These are phyloP conservation scores for Cantharis lateralis DNA, from an alignment of 2,888 invertebrate species.

Conservation along the genomic window DNA sequence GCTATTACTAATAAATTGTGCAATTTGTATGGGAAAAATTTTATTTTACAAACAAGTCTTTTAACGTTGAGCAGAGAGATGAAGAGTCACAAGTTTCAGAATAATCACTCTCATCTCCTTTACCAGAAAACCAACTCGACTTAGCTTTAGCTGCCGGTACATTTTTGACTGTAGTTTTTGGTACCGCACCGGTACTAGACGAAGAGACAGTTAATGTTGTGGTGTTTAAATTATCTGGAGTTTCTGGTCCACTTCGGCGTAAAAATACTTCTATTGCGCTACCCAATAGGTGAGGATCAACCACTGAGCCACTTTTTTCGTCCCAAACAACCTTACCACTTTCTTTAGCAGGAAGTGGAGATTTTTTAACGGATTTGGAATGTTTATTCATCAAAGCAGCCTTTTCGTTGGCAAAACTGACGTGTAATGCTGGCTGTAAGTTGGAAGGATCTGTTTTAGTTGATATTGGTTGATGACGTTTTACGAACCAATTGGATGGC, in stretches of 20 bases:
- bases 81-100: slow-evolving; percentile 78
- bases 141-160: slow-evolving; percentile 47
- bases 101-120: slow-evolving; percentile 70
- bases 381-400: slow-evolving; percentile 1
- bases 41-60: slow-evolving; percentile 86
- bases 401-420: slow-evolving; percentile 67
- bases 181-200: slow-evolving; percentile 55
- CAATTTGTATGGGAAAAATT: slow-evolving; percentile 37
- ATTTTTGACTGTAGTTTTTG: slow-evolving; percentile 50
- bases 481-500: slow-evolving; percentile 76
- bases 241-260: slow-evolving; percentile 62
- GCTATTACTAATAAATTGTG: background rate
- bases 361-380: slow-evolving; percentile 24
- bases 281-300: slow-evolving; percentile 80
- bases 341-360: slow-evolving; percentile 36
- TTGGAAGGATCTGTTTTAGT: slow-evolving; percentile 55
- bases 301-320: slow-evolving; percentile 74
- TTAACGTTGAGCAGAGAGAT: slow-evolving; percentile 80
- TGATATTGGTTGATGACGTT: slow-evolving; percentile 77
- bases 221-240: slow-evolving; percentile 40
- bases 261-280: slow-evolving; percentile 85
- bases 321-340: slow-evolving; percentile 71
- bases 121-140: slow-evolving; percentile 63
- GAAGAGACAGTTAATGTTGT: slow-evolving; percentile 40
- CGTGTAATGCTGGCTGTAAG: slow-evolving; percentile 55